Evolutionary conservation across 2,888 invertebrate genomes (phyloP).

Genomic region (Boloria selene): DNA sequence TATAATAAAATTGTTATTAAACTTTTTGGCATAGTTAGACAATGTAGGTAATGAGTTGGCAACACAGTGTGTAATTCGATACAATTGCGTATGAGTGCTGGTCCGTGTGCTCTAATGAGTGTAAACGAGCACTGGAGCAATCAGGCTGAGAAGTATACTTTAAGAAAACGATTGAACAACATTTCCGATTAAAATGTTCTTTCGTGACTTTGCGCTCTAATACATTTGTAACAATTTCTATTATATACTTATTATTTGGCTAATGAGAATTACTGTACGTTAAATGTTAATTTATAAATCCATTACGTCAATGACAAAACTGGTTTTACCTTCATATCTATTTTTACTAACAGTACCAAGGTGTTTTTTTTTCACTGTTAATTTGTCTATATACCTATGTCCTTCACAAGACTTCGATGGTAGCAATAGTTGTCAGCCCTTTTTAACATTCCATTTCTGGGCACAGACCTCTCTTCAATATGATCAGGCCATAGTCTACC

Average conservation of each 20-base stretch:
- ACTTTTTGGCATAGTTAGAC: too few species aligned
- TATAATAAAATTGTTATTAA: too few species aligned
- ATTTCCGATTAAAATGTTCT: constrained; percentile 55
- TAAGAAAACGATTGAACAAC: constrained; percentile 45
- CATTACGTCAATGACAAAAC: neutral
- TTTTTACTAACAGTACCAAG: neutral
- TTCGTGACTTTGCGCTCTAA: constrained; percentile 76
- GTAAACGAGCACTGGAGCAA: constrained; percentile 51
- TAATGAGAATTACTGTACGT: neutral
- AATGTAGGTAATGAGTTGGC: neutral
- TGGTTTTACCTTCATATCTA: neutral
- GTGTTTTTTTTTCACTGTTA: neutral
- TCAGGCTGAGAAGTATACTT: constrained; percentile 54
- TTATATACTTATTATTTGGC: neutral
- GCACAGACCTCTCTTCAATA: too few species aligned
- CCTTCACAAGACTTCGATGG: too few species aligned
- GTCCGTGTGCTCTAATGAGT: constrained; percentile 45
- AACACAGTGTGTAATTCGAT: constrained; percentile 27
- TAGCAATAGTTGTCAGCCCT: too few species aligned
- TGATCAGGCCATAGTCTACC: too few species aligned
- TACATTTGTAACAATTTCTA: constrained; percentile 45
- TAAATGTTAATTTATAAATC: neutral
- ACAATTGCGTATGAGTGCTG: constrained; percentile 27
- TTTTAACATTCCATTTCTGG: too few species aligned
- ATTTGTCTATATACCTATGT: too few species aligned